Percentiles rank a stretch among this genome's conserved stretches.
phyloP scores from a whole-genome alignment of 53 echinoderm and acorn worm genomes.

The Antedon mediterranea region DNA sequence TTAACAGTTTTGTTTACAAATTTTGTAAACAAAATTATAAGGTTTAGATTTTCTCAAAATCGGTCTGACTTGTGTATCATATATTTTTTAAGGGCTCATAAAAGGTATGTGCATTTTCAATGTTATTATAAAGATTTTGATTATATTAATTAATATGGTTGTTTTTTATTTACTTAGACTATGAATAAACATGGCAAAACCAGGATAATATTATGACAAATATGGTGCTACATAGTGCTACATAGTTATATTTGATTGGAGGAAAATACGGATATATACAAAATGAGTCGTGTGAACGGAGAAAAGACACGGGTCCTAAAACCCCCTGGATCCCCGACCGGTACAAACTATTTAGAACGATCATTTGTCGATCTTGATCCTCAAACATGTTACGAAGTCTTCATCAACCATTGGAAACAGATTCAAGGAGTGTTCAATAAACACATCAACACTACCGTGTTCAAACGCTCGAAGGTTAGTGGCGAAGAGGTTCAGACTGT shows the following conservation, averaged over 20 bases:
- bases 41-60: too few relatives aligned
- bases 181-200: neutral
- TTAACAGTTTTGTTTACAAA: too few relatives aligned
- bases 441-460: constrained; percentile 14
- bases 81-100: too few relatives aligned
- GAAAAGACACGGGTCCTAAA: neutral
- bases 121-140: too few relatives aligned
- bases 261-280: neutral
- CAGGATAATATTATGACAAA: neutral
- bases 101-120: too few relatives aligned
- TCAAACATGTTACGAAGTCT: constrained; percentile 69
- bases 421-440: constrained; percentile 31
- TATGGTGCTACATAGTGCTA: too few relatives aligned
- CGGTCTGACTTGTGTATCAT: too few relatives aligned
- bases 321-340: neutral
- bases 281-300: neutral
- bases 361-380: constrained; percentile 9
- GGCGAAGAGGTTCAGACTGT: constrained; percentile 80
- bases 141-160: too few relatives aligned
- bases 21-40: too few relatives aligned
- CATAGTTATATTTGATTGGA: neutral
- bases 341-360: neutral
- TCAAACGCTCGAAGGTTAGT: constrained; percentile 29
- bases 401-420: constrained; percentile 82
- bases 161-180: too few relatives aligned